phyloP scores from a whole-genome alignment of 2,797 vertebrate species.

The Chlorospingus semifuscus region DNA sequence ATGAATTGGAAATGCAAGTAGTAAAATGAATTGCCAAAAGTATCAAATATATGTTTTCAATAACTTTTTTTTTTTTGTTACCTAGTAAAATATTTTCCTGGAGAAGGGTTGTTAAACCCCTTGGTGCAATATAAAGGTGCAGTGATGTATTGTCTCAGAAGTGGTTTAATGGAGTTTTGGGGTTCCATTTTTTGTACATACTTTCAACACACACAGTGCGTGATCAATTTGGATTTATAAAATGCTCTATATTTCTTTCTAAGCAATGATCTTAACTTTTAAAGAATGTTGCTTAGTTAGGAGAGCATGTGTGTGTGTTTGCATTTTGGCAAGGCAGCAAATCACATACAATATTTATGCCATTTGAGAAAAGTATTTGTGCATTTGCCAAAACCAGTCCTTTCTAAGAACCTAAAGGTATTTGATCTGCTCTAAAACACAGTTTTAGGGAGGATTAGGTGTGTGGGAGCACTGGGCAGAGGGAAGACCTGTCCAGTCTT shows the following conservation, averaged over 20 bases:
- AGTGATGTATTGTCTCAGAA: slow-evolving; percentile 41
- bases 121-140: slow-evolving; percentile 38
- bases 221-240: slow-evolving; percentile 50
- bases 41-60: slow-evolving; percentile 56
- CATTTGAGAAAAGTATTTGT: neutral
- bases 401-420: neutral
- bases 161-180: slow-evolving; percentile 52
- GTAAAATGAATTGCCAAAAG: slow-evolving; percentile 61
- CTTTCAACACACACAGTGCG: slow-evolving; percentile 5
- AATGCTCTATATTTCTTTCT: neutral
- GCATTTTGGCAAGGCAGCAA: slow-evolving; percentile 42
- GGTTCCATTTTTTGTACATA: slow-evolving; percentile 19
- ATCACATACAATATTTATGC: slow-evolving; percentile 14
- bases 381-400: neutral
- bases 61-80: slow-evolving; percentile 56
- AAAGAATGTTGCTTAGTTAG: slow-evolving; percentile 15
- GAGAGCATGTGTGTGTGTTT: neutral
- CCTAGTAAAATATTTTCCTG: slow-evolving; percentile 59
- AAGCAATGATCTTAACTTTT: slow-evolving; percentile 6
- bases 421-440: neutral
- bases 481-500: neutral
- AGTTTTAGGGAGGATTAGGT: neutral
- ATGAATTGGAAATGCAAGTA: slow-evolving; percentile 53
- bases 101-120: slow-evolving; percentile 38
- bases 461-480: neutral